Conservation (phyloP, 2,797 vertebrate species). For the Tolypeutes matacus region DNA sequence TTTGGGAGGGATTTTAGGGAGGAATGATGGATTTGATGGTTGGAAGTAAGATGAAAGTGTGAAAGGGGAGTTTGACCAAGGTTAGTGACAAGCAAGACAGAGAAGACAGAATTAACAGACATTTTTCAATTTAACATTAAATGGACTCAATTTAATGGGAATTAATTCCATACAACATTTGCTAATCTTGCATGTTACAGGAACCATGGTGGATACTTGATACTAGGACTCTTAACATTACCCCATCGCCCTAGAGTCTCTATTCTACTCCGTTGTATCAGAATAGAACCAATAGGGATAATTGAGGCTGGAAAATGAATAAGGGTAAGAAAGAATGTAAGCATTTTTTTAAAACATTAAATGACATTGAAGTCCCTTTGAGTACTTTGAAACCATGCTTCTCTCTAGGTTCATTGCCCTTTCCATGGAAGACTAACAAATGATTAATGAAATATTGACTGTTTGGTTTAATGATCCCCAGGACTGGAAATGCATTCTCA, state of each 20-base stretch:
- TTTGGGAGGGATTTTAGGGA: background rate
- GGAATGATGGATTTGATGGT: background rate
- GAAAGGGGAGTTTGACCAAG: background rate
- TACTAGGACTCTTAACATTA: background rate
- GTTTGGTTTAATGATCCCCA: background rate
- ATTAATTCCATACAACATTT: background rate
- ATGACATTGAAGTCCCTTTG: background rate
- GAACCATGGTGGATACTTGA: background rate
- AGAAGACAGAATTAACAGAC: background rate
- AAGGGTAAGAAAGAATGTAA: background rate
- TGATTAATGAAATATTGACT: background rate
- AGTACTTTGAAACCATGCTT: background rate
- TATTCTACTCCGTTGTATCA: background rate
- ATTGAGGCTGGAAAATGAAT: background rate
- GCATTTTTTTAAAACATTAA: background rate
- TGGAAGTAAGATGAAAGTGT: background rate
- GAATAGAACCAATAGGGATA: background rate
- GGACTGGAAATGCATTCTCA: slow-evolving; percentile 14
- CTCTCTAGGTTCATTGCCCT: background rate
- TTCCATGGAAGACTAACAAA: background rate
- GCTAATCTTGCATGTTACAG: background rate
- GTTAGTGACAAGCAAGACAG: background rate
- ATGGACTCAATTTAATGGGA: background rate
- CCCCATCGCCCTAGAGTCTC: background rate
- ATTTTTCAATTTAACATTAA: background rate